phyloP scores from a whole-genome alignment of 2,888 invertebrate genomes.

The Thalpophila matura region DNA sequence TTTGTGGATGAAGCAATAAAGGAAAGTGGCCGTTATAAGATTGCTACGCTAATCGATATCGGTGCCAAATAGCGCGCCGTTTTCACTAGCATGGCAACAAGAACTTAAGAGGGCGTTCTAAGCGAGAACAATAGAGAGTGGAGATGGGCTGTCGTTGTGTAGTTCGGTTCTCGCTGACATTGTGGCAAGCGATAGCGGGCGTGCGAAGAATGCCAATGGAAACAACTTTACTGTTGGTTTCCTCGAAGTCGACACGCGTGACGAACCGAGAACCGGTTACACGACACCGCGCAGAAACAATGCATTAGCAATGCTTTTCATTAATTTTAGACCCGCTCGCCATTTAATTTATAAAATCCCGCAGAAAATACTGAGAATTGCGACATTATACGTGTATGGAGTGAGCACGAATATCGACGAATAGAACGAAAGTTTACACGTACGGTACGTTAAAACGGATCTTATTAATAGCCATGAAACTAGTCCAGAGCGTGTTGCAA shows the following conservation, averaged over 20 bases:
- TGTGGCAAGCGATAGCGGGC: slow-evolving; percentile 74
- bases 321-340: slow-evolving; percentile 76
- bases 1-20: slow-evolving; percentile 73
- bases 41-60: slow-evolving; percentile 66
- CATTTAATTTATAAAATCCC: slow-evolving; percentile 75
- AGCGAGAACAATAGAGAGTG: slow-evolving; percentile 74
- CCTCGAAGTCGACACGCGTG: slow-evolving; percentile 85
- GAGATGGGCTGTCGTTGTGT: slow-evolving; percentile 72
- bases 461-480: slow-evolving; percentile 66
- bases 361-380: slow-evolving; percentile 63
- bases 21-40: slow-evolving; percentile 73
- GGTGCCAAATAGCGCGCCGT: slow-evolving; percentile 71
- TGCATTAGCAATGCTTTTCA: slow-evolving; percentile 82
- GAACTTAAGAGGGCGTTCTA: slow-evolving; percentile 60
- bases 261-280: slow-evolving; percentile 83
- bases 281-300: slow-evolving; percentile 85
- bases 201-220: slow-evolving; percentile 86
- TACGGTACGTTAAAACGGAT: slow-evolving; percentile 61
- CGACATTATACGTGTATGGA: slow-evolving; percentile 61
- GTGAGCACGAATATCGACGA: slow-evolving; percentile 63
- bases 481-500: slow-evolving; percentile 68
- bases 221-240: slow-evolving; percentile 86
- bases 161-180: slow-evolving; percentile 72
- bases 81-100: slow-evolving; percentile 75
- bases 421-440: slow-evolving; percentile 68